A percentile compares a stretch with the other conserved stretches of the same genome.
These are phyloP conservation scores for Arrhamphus sclerolepis DNA, from an alignment of 2,797 vertebrate genomes.

Conservation along the genomic window DNA sequence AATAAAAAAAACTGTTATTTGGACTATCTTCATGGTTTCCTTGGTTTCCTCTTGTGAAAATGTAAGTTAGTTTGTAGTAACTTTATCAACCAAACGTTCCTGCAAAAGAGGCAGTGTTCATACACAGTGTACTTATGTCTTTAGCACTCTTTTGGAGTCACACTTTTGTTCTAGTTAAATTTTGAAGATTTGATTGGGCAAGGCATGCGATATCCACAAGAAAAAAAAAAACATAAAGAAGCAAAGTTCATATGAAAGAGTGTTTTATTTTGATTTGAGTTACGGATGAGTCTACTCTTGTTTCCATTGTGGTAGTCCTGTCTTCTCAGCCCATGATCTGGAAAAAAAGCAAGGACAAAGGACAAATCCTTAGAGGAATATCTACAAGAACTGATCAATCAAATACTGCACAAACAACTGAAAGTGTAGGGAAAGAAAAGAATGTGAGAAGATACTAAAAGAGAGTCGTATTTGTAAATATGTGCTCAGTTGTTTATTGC, in stretches of 20 bases:
- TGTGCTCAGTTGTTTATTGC: not conserved
- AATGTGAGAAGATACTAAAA: not conserved
- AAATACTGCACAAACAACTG: slow-evolving; percentile 1
- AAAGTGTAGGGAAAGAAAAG: not conserved
- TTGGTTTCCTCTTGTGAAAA: no score
- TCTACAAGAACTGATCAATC: not conserved
- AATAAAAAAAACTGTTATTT: no score
- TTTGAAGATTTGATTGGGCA: not conserved
- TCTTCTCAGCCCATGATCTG: slow-evolving; percentile 75
- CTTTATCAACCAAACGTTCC: no score
- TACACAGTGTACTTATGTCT: no score
- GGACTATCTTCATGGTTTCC: no score
- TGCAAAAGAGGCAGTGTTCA: no score
- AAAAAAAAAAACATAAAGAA: not conserved
- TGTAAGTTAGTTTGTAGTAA: no score
- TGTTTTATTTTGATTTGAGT: slow-evolving; percentile 57
- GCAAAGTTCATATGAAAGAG: slow-evolving; percentile 2
- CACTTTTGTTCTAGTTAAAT: not conserved
- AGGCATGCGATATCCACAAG: not conserved
- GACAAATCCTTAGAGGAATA: slow-evolving; percentile 29
- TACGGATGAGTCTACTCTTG: slow-evolving; percentile 10
- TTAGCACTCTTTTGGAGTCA: not conserved
- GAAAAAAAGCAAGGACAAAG: slow-evolving; percentile 39
- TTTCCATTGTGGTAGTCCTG: slow-evolving; percentile 44
- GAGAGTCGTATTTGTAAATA: not conserved